phyloP scores from a whole-genome alignment of 1,140 invertebrate species.

The Eupeodes corollae region DNA sequence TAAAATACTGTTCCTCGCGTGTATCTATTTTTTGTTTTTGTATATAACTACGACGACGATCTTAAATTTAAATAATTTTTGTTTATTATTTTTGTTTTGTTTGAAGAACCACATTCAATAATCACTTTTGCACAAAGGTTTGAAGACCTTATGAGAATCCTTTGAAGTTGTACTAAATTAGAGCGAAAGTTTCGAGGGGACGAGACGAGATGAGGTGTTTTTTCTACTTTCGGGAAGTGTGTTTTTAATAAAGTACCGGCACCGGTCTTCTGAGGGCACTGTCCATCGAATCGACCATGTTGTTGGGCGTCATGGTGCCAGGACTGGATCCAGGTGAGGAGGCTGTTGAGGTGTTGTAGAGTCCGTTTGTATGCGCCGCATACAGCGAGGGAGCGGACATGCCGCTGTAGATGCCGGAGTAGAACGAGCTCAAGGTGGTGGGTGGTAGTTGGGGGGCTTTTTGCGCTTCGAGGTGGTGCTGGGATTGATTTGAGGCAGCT shows the following conservation, averaged over 20 bases:
- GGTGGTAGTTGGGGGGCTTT: conserved; percentile 40
- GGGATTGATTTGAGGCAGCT: conserved; percentile 28
- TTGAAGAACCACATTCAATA: too few species aligned
- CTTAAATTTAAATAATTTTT: too few species aligned
- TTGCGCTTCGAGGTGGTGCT: conserved; percentile 25
- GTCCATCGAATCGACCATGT: conserved; percentile 27
- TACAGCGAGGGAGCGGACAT: conserved; percentile 37
- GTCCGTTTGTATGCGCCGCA: conserved; percentile 35
- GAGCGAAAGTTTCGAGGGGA: too few species aligned
- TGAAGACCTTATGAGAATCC: too few species aligned
- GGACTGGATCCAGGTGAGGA: conserved; percentile 40
- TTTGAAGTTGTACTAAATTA: too few species aligned
- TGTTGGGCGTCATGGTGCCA: conserved; percentile 29
- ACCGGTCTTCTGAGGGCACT: conserved; percentile 45
- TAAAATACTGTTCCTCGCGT: too few species aligned
- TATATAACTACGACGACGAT: too few species aligned
- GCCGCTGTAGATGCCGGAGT: conserved; percentile 47
- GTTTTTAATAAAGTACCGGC: conserved; percentile 42
- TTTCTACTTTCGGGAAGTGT: too few species aligned
- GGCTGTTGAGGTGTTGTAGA: conserved; percentile 36
- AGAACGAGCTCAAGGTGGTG: conserved; percentile 47
- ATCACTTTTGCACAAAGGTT: too few species aligned
- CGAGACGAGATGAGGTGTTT: too few species aligned
- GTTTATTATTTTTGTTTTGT: too few species aligned
- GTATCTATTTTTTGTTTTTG: too few species aligned